These are phyloP conservation scores for Hypsibius dujardini DNA, from an alignment of 1,140 invertebrate genomes.

Conservation along the genomic window DNA sequence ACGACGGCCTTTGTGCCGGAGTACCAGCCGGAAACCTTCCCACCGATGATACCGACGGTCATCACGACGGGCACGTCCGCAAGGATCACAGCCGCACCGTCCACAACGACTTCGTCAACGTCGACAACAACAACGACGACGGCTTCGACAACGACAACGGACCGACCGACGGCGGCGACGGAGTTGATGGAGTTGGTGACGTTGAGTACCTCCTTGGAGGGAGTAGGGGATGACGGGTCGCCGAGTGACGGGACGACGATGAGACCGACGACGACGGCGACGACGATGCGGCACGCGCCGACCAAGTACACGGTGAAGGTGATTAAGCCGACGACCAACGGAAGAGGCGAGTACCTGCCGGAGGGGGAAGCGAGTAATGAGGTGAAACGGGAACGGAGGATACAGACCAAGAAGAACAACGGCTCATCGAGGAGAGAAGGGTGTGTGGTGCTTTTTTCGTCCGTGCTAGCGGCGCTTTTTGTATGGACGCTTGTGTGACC, in stretches of 20 bases:
- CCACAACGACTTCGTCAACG: neutral
- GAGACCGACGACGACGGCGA: no score
- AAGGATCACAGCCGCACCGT: neutral
- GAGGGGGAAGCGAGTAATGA: constrained; percentile 12
- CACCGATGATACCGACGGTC: neutral
- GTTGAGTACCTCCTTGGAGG: no score
- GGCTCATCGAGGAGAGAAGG: neutral
- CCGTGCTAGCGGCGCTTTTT: no score
- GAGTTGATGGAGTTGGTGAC: neutral
- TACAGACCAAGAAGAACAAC: neutral
- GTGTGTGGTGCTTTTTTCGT: no score
- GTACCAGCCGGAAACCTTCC: constrained; percentile 2
- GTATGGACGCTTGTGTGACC: no score
- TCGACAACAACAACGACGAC: neutral
- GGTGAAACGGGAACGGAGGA: neutral
- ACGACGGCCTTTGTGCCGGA: no score
- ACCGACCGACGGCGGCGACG: neutral
- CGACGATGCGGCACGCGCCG: neutral
- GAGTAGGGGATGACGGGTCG: neutral
- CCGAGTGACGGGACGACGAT: no score
- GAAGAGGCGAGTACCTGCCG: neutral
- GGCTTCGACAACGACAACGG: neutral
- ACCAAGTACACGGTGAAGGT: constrained; percentile 11
- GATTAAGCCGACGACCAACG: neutral
- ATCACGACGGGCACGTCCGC: neutral